Conservation (phyloP, 2,113 vertebrate species). For the Oryzias melastigma region DNA sequence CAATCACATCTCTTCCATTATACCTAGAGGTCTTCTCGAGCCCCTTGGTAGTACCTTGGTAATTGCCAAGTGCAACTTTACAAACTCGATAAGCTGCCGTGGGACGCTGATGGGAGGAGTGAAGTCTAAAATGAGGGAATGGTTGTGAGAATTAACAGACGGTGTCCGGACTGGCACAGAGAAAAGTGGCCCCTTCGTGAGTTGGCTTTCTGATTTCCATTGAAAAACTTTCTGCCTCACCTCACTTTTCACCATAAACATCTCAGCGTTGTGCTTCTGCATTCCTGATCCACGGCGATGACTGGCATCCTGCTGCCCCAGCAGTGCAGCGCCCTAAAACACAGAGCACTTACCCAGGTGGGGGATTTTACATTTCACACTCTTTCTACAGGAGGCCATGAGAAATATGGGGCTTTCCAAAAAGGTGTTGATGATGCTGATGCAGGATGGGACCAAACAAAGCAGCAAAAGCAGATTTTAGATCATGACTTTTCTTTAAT, state of each 20-base stretch:
- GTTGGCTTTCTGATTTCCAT: constrained; percentile 48
- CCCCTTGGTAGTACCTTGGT: constrained; percentile 49
- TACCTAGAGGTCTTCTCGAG: constrained; percentile 37
- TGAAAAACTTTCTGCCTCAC: constrained; percentile 49
- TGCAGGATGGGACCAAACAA: constrained; percentile 40
- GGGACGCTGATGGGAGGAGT: constrained; percentile 22
- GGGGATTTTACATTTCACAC: constrained; percentile 55
- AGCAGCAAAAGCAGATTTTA: constrained; percentile 15
- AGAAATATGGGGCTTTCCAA: constrained; percentile 41
- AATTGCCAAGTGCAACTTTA: constrained; percentile 61
- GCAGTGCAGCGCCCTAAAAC: constrained; percentile 47
- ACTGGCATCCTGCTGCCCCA: constrained; percentile 68
- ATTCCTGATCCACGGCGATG: constrained; percentile 42
- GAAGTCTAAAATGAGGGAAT: constrained; percentile 15
- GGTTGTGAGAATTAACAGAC: constrained; percentile 31
- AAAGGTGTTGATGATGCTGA: constrained; percentile 57
- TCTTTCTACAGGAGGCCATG: constrained; percentile 35
- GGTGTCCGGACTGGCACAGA: constrained; percentile 35
- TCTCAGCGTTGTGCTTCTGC: constrained; percentile 30
- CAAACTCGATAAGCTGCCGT: constrained; percentile 55
- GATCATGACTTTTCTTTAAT: constrained; percentile 9
- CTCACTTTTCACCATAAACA: constrained; percentile 38
- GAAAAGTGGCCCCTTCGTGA: constrained; percentile 56
- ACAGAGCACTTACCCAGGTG: constrained; percentile 29
- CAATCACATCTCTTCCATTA: constrained; percentile 52